Evolutionary conservation across 2,113 vertebrate species (phyloP).

Genomic region (Raja brachyura): DNA sequence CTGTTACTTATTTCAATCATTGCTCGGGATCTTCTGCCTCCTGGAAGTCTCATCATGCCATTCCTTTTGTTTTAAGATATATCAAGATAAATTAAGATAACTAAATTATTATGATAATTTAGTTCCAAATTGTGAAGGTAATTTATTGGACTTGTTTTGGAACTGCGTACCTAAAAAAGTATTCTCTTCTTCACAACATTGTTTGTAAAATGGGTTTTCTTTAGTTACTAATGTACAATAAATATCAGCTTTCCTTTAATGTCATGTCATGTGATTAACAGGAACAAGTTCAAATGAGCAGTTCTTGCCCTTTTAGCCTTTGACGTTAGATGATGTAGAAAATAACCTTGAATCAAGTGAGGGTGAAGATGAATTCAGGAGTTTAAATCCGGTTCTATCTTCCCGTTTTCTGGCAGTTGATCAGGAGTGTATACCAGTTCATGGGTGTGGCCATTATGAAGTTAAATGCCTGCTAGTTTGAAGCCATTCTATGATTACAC

Average conservation of each 20-base stretch:
- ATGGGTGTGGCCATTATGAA: background rate
- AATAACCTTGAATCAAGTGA: background rate
- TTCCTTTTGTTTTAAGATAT: too few relatives aligned
- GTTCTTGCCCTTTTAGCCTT: background rate
- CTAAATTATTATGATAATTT: background rate
- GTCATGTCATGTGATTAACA: background rate
- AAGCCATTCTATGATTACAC: slow-evolving; percentile 1
- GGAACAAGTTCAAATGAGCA: background rate
- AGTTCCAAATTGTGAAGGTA: slow-evolving; percentile 18
- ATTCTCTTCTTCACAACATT: background rate
- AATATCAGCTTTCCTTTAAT: too few relatives aligned
- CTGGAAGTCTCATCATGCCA: too few relatives aligned
- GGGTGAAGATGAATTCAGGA: background rate
- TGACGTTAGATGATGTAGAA: background rate
- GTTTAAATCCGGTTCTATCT: slow-evolving; percentile 2
- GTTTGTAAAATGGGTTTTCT: background rate
- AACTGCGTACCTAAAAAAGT: background rate
- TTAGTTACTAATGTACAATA: background rate
- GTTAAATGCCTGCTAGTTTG: background rate
- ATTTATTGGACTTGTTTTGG: background rate
- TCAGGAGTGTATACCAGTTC: background rate
- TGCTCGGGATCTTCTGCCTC: slow-evolving; percentile 17
- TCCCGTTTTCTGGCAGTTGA: background rate
- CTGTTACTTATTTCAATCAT: slow-evolving; percentile 34
- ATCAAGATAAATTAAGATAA: too few relatives aligned